Percentiles rank a stretch among this genome's conserved stretches.
Evolutionary conservation across 1,140 invertebrate genomes (phyloP).

Genomic region (Sipha flava): DNA sequence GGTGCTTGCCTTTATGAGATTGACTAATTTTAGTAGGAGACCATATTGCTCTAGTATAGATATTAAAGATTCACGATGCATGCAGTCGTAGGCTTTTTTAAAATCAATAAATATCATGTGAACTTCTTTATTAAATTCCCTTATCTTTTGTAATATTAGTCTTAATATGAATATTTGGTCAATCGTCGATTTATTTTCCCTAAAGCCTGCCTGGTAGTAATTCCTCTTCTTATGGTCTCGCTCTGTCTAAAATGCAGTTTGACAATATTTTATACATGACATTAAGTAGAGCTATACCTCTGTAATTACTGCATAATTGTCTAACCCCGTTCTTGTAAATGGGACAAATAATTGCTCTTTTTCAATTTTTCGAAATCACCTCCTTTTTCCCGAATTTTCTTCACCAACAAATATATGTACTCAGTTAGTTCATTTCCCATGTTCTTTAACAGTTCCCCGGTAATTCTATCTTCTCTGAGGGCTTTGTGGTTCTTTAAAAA

Average conservation of each 20-base stretch:
- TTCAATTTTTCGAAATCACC: constrained; percentile 38
- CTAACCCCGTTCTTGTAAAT: constrained; percentile 40
- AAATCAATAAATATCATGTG: constrained; percentile 33
- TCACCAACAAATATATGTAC: background rate
- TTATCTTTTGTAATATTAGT: constrained; percentile 5
- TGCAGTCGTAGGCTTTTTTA: constrained; percentile 29
- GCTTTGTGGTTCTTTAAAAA: background rate
- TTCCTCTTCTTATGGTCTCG: background rate
- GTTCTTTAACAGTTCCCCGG: background rate
- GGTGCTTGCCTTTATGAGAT: background rate
- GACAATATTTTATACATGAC: constrained; percentile 33
- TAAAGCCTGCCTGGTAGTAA: background rate
- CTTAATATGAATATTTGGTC: background rate
- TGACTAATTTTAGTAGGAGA: background rate
- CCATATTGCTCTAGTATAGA: constrained; percentile 12
- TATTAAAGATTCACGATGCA: constrained; percentile 10
- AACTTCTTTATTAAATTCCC: constrained; percentile 1
- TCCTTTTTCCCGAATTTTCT: constrained; percentile 29
- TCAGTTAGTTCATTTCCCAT: background rate
- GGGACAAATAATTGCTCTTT: constrained; percentile 35
- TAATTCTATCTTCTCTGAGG: background rate
- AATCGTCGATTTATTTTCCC: background rate
- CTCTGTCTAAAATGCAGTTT: background rate
- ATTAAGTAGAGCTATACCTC: constrained; percentile 36
- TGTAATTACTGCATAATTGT: constrained; percentile 37